Conservation (phyloP, 2,888 invertebrate species). For the Polia nebulosa region DNA sequence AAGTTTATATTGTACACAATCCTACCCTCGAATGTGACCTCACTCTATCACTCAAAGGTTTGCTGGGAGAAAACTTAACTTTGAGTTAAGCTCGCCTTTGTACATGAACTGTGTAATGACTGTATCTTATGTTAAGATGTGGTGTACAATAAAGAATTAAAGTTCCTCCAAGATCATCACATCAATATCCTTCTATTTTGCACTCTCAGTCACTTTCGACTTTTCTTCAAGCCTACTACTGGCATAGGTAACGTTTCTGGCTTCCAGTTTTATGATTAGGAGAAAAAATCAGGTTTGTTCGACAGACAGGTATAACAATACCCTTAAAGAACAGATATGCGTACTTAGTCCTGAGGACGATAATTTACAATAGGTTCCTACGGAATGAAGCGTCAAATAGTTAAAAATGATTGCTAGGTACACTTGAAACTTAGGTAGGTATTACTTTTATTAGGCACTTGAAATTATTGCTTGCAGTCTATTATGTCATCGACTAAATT, state of each 20-base stretch:
- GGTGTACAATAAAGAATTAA: too few relatives aligned
- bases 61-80: too few relatives aligned
- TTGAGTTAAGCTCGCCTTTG: too few relatives aligned
- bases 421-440: neutral
- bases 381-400: slow-evolving; percentile 10
- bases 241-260: neutral
- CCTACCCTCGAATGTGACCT: too few relatives aligned
- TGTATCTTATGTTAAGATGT: too few relatives aligned
- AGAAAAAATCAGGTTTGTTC: neutral
- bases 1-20: too few relatives aligned
- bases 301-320: too few relatives aligned
- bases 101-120: too few relatives aligned
- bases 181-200: neutral
- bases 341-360: neutral
- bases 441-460: slow-evolving; percentile 8
- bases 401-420: slow-evolving; percentile 18
- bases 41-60: too few relatives aligned
- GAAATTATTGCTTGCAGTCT: slow-evolving; percentile 10
- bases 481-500: slow-evolving; percentile 26
- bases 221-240: neutral
- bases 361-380: neutral
- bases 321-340: too few relatives aligned
- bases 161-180: neutral
- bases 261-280: neutral
- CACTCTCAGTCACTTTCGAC: neutral